Conservation (phyloP, 2,888 invertebrate species). For the Cantharis lateralis region DNA sequence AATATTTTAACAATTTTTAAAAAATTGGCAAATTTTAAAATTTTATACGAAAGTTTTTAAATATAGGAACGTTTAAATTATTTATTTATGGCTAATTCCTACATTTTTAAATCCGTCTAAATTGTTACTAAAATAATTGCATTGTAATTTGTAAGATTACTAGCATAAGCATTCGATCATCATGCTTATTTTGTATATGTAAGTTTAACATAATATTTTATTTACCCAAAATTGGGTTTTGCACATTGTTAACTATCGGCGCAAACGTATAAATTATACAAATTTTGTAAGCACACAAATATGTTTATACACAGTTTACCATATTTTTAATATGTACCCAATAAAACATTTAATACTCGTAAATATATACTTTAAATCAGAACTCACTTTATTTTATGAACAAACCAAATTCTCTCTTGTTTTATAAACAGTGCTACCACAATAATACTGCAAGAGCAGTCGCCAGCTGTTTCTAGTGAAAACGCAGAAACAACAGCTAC, state of each 20-base stretch:
- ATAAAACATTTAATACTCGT: slow-evolving; percentile 32
- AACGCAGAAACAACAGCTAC: no score
- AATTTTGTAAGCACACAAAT: slow-evolving; percentile 55
- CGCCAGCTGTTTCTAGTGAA: no score
- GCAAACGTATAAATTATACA: slow-evolving; percentile 41
- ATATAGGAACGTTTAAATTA: neutral
- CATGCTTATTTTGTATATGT: neutral
- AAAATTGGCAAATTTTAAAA: neutral
- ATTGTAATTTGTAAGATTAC: slow-evolving; percentile 10
- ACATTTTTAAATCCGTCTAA: slow-evolving; percentile 21
- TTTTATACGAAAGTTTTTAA: neutral
- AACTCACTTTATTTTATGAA: neutral
- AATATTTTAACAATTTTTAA: neutral
- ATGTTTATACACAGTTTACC: slow-evolving; percentile 57
- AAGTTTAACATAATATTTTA: neutral
- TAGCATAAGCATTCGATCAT: slow-evolving; percentile 2
- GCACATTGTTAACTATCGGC: slow-evolving; percentile 42
- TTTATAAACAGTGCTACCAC: no score
- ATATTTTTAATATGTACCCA: slow-evolving; percentile 52
- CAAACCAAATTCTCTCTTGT: no score
- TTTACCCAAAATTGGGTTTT: slow-evolving; percentile 28
- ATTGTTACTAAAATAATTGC: slow-evolving; percentile 19
- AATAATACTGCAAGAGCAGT: no score
- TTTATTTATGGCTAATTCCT: neutral
- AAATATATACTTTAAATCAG: slow-evolving; percentile 14